Conservation (phyloP, 1,140 invertebrate species). For the Lasaia peninsularis region DNA sequence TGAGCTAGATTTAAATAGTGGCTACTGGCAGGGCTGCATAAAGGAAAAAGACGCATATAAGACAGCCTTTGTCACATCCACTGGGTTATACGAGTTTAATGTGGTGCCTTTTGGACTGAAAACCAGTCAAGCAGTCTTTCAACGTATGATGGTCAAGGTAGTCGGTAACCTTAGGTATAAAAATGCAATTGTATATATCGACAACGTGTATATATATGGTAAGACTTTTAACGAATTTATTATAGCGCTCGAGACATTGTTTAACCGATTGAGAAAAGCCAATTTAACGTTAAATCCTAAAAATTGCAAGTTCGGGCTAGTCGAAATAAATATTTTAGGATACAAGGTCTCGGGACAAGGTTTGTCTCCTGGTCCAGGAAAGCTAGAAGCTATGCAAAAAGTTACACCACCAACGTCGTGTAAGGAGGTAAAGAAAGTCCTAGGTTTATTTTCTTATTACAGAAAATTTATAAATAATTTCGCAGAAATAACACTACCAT, state of each 20-base stretch:
- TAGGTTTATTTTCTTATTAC: constrained; percentile 12
- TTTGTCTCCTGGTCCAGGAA: background rate
- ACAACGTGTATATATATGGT: constrained; percentile 1
- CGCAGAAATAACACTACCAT: background rate
- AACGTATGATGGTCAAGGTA: constrained; percentile 4
- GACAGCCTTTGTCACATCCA: constrained; percentile 12
- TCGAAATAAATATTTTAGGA: background rate
- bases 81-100: too few species aligned
- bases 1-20: constrained; percentile 16
- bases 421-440: background rate
- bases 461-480: constrained; percentile 7
- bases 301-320: background rate
- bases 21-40: constrained; percentile 8
- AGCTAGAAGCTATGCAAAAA: background rate
- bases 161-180: background rate
- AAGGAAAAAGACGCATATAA: constrained; percentile 7
- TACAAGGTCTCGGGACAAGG: background rate
- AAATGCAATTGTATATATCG: constrained; percentile 2
- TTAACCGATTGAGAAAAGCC: background rate
- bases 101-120: constrained; percentile 4
- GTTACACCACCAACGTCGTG: background rate
- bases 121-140: background rate
- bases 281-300: background rate
- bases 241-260: background rate
- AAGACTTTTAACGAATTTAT: background rate